These are phyloP conservation scores for Pangasianodon gigas DNA, from an alignment of 2,113 vertebrate genomes.

Conservation along the genomic window DNA sequence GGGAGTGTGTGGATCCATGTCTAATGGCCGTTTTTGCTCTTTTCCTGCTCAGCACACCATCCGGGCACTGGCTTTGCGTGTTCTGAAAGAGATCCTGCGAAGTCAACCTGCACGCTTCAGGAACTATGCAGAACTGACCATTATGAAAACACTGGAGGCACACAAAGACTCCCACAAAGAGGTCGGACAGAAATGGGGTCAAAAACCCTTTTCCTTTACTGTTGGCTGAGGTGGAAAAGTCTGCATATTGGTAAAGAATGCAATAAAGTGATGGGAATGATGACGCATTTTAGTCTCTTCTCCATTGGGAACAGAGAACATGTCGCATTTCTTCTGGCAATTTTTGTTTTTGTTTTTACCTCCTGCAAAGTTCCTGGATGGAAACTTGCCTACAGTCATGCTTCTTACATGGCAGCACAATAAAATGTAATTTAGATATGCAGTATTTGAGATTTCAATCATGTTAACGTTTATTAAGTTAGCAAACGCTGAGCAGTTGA, in stretches of 20 bases:
- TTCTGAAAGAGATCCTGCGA: conserved; percentile 85
- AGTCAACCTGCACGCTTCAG: conserved; percentile 87
- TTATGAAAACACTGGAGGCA: conserved; percentile 89
- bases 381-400: background rate
- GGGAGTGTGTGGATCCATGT: background rate
- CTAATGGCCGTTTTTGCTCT: background rate
- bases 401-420: background rate
- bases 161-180: conserved; percentile 89
- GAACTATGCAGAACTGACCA: conserved; percentile 89
- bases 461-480: background rate
- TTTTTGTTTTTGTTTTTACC: background rate
- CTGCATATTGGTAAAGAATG: background rate
- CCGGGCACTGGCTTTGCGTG: conserved; percentile 83
- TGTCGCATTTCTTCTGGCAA: background rate
- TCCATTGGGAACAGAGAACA: background rate
- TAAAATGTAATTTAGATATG: background rate
- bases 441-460: background rate
- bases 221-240: background rate
- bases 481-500: background rate
- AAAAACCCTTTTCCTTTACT: background rate
- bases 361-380: background rate
- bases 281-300: background rate
- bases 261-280: background rate
- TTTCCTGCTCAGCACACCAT: conserved; percentile 76
- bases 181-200: conserved; percentile 61